A percentile compares a stretch with the other conserved stretches of the same genome.
Conservation (phyloP, 2,113 vertebrate genomes). For the Abramis brama region DNA sequence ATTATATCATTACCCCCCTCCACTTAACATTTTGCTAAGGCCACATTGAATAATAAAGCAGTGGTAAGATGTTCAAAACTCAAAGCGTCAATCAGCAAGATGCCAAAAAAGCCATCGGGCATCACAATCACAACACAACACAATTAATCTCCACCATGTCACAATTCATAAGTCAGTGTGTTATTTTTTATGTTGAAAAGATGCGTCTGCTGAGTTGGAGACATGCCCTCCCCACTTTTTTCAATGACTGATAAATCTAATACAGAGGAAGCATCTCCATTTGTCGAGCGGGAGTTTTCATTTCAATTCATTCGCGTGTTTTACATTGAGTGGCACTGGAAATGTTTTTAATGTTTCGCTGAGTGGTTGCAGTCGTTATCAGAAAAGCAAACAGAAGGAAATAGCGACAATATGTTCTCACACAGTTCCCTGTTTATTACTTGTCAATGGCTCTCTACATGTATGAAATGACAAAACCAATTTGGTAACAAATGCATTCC, state of each 20-base stretch:
- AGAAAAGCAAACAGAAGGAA: not conserved
- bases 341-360: not conserved
- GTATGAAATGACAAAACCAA: not conserved
- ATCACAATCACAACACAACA: not conserved
- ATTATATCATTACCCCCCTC: slow-evolving; percentile 42
- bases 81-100: slow-evolving; percentile 34
- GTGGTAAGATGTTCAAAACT: slow-evolving; percentile 4
- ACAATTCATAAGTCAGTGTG: slow-evolving; percentile 36
- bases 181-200: slow-evolving; percentile 18
- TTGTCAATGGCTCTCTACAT: not conserved
- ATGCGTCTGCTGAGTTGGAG: not conserved
- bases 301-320: not conserved
- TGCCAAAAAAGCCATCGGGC: slow-evolving; percentile 44
- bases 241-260: not conserved
- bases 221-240: not conserved
- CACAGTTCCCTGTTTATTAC: not conserved
- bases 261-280: not conserved
- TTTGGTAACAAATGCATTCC: not conserved
- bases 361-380: not conserved
- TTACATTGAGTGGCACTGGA: not conserved
- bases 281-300: not conserved
- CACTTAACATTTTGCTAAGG: slow-evolving; percentile 50
- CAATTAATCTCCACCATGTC: slow-evolving; percentile 47
- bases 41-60: slow-evolving; percentile 33
- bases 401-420: not conserved